Evolutionary conservation across 2,113 vertebrate genomes (phyloP).

Genomic region (Potamarius usumacintae): DNA sequence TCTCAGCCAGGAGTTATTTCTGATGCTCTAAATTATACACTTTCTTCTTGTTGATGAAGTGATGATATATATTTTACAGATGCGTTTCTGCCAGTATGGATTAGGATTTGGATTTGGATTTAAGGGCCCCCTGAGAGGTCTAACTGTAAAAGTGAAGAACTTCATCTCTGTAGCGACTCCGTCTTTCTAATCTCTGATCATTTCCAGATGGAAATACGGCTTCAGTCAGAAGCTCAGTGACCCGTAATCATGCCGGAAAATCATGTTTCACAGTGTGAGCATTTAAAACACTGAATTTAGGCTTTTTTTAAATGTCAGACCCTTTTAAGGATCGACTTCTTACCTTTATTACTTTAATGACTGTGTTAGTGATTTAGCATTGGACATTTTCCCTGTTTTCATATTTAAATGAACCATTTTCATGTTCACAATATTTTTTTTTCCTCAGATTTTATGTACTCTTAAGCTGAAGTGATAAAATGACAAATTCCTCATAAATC

Average conservation of each 20-base stretch:
- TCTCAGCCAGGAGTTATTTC: constrained; percentile 17
- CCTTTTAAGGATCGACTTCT: not conserved
- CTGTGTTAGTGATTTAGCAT: not conserved
- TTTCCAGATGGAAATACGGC: not conserved
- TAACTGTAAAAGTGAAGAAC: not conserved
- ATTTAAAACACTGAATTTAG: not conserved
- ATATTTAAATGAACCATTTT: not conserved
- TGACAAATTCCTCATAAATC: not conserved
- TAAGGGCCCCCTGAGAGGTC: not conserved
- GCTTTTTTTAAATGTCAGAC: constrained; percentile 30
- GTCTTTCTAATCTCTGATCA: not conserved
- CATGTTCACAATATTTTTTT: no score
- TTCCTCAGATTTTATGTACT: not conserved
- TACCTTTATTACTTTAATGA: not conserved
- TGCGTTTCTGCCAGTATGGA: constrained; percentile 10
- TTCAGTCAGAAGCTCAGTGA: not conserved
- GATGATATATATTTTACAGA: constrained; percentile 18
- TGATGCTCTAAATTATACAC: constrained; percentile 7
- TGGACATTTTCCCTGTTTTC: not conserved
- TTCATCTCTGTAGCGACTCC: not conserved
- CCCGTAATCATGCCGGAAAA: not conserved
- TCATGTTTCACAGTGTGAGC: not conserved
- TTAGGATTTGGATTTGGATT: not conserved
- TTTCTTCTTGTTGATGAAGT: constrained; percentile 3
- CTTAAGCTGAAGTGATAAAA: not conserved